Percentiles rank a stretch among this genome's conserved stretches.
These are phyloP conservation scores for Cylloceria caligata DNA, from an alignment of 2,888 invertebrate genomes.

Conservation along the genomic window DNA sequence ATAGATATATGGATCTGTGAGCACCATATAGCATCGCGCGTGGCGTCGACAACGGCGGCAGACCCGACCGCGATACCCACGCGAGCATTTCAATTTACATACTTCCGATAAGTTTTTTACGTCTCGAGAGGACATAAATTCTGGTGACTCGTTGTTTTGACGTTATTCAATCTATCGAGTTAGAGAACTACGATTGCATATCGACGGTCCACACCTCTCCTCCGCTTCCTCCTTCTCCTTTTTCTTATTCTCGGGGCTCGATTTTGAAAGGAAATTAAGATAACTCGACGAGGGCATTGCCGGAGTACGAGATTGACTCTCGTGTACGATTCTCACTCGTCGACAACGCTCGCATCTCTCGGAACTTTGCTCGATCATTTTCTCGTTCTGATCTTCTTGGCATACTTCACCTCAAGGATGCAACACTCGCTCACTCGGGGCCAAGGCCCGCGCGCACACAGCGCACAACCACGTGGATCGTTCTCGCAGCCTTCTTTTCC, in stretches of 20 bases:
- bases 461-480: background rate
- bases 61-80: conserved; percentile 57
- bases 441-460: background rate
- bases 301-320: conserved; percentile 22
- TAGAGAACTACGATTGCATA: conserved; percentile 23
- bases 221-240: background rate
- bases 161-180: conserved; percentile 48
- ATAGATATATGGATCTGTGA: too few species aligned
- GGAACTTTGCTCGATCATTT: background rate
- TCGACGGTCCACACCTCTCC: conserved; percentile 9
- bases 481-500: background rate
- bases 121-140: conserved; percentile 49
- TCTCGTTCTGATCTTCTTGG: too few species aligned
- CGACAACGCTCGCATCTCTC: background rate
- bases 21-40: background rate
- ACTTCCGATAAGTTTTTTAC: conserved; percentile 66
- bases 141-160: conserved; percentile 53
- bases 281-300: conserved; percentile 14
- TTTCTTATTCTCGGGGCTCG: background rate
- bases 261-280: conserved; percentile 37
- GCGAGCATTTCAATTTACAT: conserved; percentile 70
- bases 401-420: background rate
- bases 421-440: background rate
- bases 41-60: conserved; percentile 25
- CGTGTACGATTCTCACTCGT: conserved; percentile 26